A percentile compares a stretch with the other conserved stretches of the same genome.
phyloP scores from a whole-genome alignment of 2,797 vertebrate genomes.

The Tenualosa thibaudeaui region DNA sequence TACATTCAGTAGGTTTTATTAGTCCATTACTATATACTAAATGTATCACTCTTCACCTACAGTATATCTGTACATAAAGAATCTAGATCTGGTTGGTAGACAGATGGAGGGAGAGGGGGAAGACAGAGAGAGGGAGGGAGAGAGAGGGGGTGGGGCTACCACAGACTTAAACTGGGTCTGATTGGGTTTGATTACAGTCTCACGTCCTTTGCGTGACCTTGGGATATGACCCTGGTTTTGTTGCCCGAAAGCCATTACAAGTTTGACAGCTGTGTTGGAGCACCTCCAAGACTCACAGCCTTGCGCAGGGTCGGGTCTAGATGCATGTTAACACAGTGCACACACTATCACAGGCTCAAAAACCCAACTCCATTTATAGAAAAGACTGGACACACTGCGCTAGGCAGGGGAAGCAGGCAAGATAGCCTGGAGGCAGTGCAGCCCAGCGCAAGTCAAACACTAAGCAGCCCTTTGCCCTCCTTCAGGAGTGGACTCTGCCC shows the following conservation, averaged over 20 bases:
- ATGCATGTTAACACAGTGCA: neutral
- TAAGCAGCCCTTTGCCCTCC: neutral
- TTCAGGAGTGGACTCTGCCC: neutral
- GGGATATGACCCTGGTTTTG: neutral
- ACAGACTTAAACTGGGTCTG: neutral
- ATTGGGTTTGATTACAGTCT: conserved; percentile 19
- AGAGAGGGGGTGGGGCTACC: neutral
- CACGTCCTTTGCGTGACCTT: neutral
- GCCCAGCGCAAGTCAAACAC: neutral
- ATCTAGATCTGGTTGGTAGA: neutral
- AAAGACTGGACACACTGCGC: neutral
- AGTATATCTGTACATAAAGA: neutral
- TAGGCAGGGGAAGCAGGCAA: neutral
- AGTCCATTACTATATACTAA: no score
- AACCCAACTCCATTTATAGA: neutral
- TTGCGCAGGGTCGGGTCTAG: neutral
- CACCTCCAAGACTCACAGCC: neutral
- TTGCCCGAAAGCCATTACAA: neutral
- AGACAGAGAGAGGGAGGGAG: neutral
- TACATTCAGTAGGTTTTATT: no score
- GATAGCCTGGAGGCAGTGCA: neutral
- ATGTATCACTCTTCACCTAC: no score
- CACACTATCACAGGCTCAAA: neutral
- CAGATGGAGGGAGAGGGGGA: neutral
- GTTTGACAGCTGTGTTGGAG: conserved; percentile 3